Evolutionary conservation across 2,888 invertebrate species (phyloP), one percentile per base, ranked within the genome.

Genomic region (Andricus curvator): DNA sequence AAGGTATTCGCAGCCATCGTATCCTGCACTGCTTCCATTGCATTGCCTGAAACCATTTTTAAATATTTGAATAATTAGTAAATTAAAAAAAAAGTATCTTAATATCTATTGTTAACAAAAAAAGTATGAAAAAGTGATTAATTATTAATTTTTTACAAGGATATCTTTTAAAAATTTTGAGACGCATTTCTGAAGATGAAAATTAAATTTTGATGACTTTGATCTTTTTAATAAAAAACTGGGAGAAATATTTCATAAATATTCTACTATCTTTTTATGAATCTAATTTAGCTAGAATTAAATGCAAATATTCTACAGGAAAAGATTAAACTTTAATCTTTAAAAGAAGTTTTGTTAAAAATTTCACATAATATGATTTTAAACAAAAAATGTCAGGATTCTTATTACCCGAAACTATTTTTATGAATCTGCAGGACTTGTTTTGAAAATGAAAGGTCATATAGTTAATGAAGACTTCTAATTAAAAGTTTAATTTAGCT

Each of bases 1-100:
- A 93, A 97, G 95, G 83, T 96, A 95, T 86, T 95, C 95, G 93
- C 97, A 97, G 80, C 96, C 96, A 84, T 96, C 96, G 86, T 95
- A 94, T 0, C 94, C 95, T 25, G 93, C 89, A 81, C 95, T 93
- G 79, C 95, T 95, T 41, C 95, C 95, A 90, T 96, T 96, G 92
- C 97, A 97, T 86, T 94, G 94, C 89, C 97, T 97, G 82, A 11
- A 81, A 81, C 0, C 37, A 67, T 67, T 68, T 22, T 68, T 44
- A 25, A 37, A 51, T 17, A 20, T 22, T 25, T 62, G 20, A 60
- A 37, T 62, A 56, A n/a, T 51, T 11, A 60, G 20, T 76, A 20
- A 4, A 15, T 44, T 44, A 15, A 44, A 44, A 44, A 11, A 3
- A 44, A 48, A 48, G 25, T 48, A 48, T 17, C 48, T 17, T 17